Evolutionary conservation across 2,797 vertebrate genomes (phyloP), one percentile per base, ranked within the genome.

Genomic region (Varecia variegata): DNA sequence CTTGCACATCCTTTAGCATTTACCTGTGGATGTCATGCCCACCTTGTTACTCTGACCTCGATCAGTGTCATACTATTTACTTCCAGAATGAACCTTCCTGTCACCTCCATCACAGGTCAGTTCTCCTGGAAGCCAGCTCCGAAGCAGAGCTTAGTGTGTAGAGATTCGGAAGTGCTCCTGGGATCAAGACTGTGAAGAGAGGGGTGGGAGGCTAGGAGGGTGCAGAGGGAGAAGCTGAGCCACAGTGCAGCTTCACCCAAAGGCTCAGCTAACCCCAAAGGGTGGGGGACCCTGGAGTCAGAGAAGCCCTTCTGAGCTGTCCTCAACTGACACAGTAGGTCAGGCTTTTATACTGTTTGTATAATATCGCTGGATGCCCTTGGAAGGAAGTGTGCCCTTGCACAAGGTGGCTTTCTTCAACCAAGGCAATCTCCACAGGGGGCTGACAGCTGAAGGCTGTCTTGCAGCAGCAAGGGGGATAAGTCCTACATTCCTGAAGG

Each of bases 201-300:
- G 14, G 10, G 2, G 5, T 2, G 18, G 30, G 40, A 60, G 32
- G 27, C n/a, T 0, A 13, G 4, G 15, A 8, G 4, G 70, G 23
- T 17, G 38, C 52, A 21, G 5, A 71, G 45, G 30, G 13, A 50
- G 17, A 58, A 10, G 2, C 1, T 27, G 52, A 89, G 43, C 45
- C 30, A n/a, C 25, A 27, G 1, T 2, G 4, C 11, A 62, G 11
- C 25, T 30, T 25, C 17, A 30, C 3, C 0, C 4, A 54, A 67
- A 67, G 30, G 38, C 54, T 60, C 5, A 27, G 58, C 88, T 43
- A 40, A 50, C 62, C 38, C 30, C 4, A 40, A 3, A 12, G 32
- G 20, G 1, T 18, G 8, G 23, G n/a, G 43, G 25, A 17, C 18
- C 9, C 15, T 71, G 52, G 54, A 58, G 77, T 52, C 35, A 25